These are phyloP conservation scores for Danaus melanippus DNA, from an alignment of 1,140 invertebrate species.

Conservation along the genomic window DNA sequence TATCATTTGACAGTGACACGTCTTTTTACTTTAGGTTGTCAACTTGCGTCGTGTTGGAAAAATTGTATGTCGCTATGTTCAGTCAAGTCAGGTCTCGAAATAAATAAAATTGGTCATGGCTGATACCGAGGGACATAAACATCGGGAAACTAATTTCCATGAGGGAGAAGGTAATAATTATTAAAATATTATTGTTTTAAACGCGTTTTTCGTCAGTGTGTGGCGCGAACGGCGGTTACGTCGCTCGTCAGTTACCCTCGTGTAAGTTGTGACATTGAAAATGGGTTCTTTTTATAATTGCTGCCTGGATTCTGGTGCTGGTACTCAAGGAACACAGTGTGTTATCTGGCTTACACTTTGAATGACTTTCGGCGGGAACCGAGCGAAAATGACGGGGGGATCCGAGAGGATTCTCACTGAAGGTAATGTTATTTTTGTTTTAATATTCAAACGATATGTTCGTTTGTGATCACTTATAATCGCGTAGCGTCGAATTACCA, in stretches of 20 bases:
- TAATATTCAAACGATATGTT: slow-evolving; percentile 29
- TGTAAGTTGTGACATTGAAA: slow-evolving; percentile 68
- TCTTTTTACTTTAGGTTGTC: slow-evolving; percentile 44
- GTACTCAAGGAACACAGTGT: slow-evolving; percentile 45
- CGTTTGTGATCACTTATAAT: slow-evolving; percentile 9
- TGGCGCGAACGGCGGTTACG: slow-evolving; percentile 38
- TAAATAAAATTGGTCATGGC: slow-evolving; percentile 70
- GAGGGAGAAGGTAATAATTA: slow-evolving; percentile 68
- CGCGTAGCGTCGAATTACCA: slow-evolving; percentile 7
- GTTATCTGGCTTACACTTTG: slow-evolving; percentile 35
- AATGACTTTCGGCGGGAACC: slow-evolving; percentile 31
- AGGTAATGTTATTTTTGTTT: slow-evolving; percentile 62
- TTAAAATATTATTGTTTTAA: slow-evolving; percentile 58
- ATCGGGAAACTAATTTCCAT: slow-evolving; percentile 62
- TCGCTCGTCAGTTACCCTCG: slow-evolving; percentile 52
- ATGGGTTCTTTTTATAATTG: slow-evolving; percentile 69
- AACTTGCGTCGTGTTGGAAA: slow-evolving; percentile 67
- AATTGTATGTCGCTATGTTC: slow-evolving; percentile 67
- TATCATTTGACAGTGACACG: slow-evolving; percentile 44
- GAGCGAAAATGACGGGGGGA: slow-evolving; percentile 47
- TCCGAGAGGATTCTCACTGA: slow-evolving; percentile 44
- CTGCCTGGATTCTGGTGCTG: slow-evolving; percentile 66
- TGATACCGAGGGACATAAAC: slow-evolving; percentile 65
- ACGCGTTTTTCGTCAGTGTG: slow-evolving; percentile 42
- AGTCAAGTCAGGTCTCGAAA: slow-evolving; percentile 63